phyloP scores from a whole-genome alignment of 2,888 invertebrate genomes.

The Elgonia sp. region DNA sequence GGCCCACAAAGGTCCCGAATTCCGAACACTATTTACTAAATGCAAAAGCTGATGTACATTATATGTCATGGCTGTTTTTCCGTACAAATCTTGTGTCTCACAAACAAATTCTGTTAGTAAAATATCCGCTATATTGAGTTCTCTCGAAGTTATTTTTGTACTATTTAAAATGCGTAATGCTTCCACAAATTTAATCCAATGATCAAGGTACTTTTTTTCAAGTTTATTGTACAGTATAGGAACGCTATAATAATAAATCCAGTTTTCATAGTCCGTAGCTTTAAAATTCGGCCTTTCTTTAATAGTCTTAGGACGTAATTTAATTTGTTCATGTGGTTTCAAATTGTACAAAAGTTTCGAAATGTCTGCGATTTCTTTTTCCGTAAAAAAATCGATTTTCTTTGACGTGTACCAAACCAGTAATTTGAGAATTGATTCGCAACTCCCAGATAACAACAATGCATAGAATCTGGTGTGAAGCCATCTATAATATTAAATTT shows the following conservation, averaged over 20 bases:
- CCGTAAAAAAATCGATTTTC: too few relatives aligned
- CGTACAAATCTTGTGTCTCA: slow-evolving; percentile 15
- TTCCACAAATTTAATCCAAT: too few relatives aligned
- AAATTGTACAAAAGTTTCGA: neutral
- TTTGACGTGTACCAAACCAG: too few relatives aligned
- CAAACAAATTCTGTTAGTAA: too few relatives aligned
- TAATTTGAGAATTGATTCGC: too few relatives aligned
- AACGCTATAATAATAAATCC: neutral
- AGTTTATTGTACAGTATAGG: too few relatives aligned
- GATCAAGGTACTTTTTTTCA: too few relatives aligned
- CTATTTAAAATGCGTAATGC: too few relatives aligned
- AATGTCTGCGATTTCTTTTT: too few relatives aligned
- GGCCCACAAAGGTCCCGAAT: slow-evolving; percentile 34
- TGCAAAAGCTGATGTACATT: slow-evolving; percentile 25
- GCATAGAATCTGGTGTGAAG: slow-evolving; percentile 71
- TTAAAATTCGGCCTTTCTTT: neutral
- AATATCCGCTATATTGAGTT: too few relatives aligned
- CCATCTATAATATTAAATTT: slow-evolving; percentile 65
- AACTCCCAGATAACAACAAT: slow-evolving; percentile 11
- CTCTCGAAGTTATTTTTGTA: too few relatives aligned
- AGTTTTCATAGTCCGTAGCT: neutral
- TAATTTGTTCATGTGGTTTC: neutral
- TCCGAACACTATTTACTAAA: slow-evolving; percentile 10
- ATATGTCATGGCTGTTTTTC: slow-evolving; percentile 19
- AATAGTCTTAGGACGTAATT: neutral